These are phyloP conservation scores for Sphenodon punctatus DNA, from an alignment of 2,797 vertebrate genomes.

Conservation along the genomic window DNA sequence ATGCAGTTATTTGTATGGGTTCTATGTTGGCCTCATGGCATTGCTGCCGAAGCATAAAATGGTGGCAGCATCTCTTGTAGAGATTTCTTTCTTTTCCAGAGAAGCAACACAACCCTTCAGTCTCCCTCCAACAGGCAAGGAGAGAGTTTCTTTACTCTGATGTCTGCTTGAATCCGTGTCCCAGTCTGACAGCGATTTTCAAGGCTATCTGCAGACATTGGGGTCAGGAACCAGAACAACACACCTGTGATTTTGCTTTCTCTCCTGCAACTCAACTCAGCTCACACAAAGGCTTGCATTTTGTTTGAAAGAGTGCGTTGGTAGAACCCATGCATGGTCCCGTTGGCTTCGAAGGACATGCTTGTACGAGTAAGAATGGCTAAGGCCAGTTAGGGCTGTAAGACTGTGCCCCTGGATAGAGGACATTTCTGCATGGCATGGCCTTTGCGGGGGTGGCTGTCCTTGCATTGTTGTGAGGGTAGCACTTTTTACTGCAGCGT, in stretches of 20 bases:
- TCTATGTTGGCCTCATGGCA: too few relatives aligned
- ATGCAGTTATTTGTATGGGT: too few relatives aligned
- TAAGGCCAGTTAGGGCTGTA: neutral
- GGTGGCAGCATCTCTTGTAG: neutral
- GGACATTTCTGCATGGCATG: neutral
- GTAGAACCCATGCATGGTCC: too few relatives aligned
- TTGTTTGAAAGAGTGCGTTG: too few relatives aligned
- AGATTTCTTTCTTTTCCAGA: neutral
- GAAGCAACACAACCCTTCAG: neutral
- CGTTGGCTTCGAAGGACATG: too few relatives aligned
- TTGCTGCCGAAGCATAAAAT: neutral
- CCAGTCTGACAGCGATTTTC: too few relatives aligned
- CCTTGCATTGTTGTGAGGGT: neutral
- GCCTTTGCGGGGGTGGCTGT: neutral
- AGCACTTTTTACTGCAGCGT: neutral
- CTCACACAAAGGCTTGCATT: too few relatives aligned
- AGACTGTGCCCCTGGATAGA: neutral
- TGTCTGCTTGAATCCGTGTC: neutral
- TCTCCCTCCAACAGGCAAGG: neutral
- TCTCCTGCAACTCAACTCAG: too few relatives aligned
- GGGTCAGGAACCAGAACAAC: too few relatives aligned
- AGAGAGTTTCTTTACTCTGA: neutral
- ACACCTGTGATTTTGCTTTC: neutral
- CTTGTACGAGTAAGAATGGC: neutral
- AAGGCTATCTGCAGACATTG: too few relatives aligned